Evolutionary conservation across 2,113 vertebrate genomes (phyloP), one percentile per base, ranked within the genome.

Genomic region (Benitochromis conjunctus): DNA sequence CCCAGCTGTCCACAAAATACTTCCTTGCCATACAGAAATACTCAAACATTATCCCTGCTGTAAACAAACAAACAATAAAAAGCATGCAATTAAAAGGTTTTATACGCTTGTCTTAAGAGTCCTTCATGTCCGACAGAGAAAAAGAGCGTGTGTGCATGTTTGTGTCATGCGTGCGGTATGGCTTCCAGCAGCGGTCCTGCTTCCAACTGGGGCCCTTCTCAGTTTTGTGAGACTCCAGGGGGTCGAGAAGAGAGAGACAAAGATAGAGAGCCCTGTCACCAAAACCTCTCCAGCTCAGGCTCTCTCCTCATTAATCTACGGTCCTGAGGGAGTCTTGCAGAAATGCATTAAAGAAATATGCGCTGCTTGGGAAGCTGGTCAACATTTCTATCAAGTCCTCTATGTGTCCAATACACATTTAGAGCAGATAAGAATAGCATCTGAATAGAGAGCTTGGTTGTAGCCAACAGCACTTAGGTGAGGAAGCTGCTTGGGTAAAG

Each of bases 1-100:
- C 79, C 92, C 92, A 95, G 92, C 92, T 95, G 93, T 94, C 91
- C 77, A 41, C 84, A 88, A 91, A 93, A 91, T 83, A 91, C 91
- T 56, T 86, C 87, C 83, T 38, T 7, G 84, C 89, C 14, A 76
- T 38, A 58, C 88, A 86, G 87, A 94, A 83, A 83, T 10, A 8
- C 83, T 89, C 74, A 57, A 84, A 85, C 86, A 91, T 90, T 85
- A 91, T 87, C 92, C 86, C 92, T 92, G 19, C 69, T 80, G 4
- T 89, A 55, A 92, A 92, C 79, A 79, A 21, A 24, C n/a, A 24
- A 26, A 26, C 26, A 26, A 26, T 3, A 38, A 81, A 51, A 74
- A 53, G 16, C 79, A 43, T 36, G 66, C 89, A 93, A 91, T 94
- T 90, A 90, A 91, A 82, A 91, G 89, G 78, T 91, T 93, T 94